Evolutionary conservation across 2,113 vertebrate genomes (phyloP).

Genomic region (Psephotus haematonotus): DNA sequence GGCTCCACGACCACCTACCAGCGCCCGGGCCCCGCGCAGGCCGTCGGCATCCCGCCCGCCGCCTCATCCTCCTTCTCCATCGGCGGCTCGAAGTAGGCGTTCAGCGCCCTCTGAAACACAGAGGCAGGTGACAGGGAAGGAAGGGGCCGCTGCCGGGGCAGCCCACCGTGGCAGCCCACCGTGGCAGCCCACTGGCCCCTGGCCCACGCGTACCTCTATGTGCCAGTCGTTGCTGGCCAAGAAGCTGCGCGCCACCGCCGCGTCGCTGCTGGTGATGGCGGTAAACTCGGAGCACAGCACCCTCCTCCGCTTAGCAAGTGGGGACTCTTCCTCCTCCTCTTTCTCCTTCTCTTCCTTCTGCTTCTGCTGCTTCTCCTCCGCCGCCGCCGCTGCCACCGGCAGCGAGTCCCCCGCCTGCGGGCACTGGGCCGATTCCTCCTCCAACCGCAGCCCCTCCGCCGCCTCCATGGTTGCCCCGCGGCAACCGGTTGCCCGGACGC

Average conservation of each 20-base stretch:
- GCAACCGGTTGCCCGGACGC: background rate
- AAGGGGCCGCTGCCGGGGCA: background rate
- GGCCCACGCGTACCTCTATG: constrained; percentile 78
- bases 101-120: constrained; percentile 76
- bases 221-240: constrained; percentile 84
- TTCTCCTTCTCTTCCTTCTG: rapidly evolving
- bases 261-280: constrained; percentile 73
- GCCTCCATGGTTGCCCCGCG: background rate
- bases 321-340: background rate
- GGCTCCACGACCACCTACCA: constrained; percentile 45
- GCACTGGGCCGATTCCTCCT: rapidly evolving
- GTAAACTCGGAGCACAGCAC: constrained; percentile 82
- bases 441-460: background rate
- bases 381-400: background rate
- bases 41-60: background rate
- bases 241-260: constrained; percentile 78
- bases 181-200: background rate
- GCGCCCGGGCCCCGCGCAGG: background rate
- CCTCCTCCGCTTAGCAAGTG: constrained; percentile 63
- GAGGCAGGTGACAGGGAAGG: background rate
- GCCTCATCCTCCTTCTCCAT: background rate
- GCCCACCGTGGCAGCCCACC: background rate
- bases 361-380: too few relatives aligned
- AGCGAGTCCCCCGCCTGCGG: too few relatives aligned
- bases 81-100: constrained; percentile 72